Evolutionary conservation across 2,888 invertebrate genomes (phyloP), one percentile per base, ranked within the genome.

Genomic region (Thecocarcelia acutangulata): DNA sequence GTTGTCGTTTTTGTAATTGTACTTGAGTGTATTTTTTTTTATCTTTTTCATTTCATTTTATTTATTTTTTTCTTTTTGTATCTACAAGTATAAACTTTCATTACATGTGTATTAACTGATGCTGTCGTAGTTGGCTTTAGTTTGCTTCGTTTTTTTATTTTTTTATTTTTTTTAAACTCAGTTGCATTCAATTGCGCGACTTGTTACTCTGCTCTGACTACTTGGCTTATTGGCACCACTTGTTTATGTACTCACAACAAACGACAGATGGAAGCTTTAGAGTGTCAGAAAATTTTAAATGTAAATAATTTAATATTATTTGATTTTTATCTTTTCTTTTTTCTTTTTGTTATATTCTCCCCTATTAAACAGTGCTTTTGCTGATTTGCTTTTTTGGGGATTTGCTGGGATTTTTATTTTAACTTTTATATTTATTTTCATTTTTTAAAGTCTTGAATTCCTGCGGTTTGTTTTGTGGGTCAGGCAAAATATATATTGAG

Each of bases 231-330:
- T 76, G 75, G 58, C 63, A 74, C 50, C 74, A 69, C 74, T 75
- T 76, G 80, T 46, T 44, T 52, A 58, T 59, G 48, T 9, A 44
- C 40, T 58, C n/a, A 19, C 28, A 72, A 37, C 17, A n/a, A 73
- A 44, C 19, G 21, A 46, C 64, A 52, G 50, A 40, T 64, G 59
- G 33, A 44, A 69, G 56, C 46, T 74, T 54, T 40, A 42, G 66
- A 77, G 81, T 77, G 81, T 74, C 81, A 54, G 52, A 77, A 58
- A 74, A 74, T 82, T 82, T 77, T 74, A 82, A 80, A 76, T 76
- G 75, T 80, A 80, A 72, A 80, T 72, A 75, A 80, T 75, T 75
- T 75, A 75, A 70, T 70, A 75, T 74, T 66, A 19, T 33, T 61
- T 42, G 13, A 64, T 66, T 37, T 42, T 17, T 59, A 21, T 68